A percentile compares a stretch with the other conserved stretches of the same genome.
Conservation (phyloP, 2,113 vertebrate species). For the Prinia subflava region DNA sequence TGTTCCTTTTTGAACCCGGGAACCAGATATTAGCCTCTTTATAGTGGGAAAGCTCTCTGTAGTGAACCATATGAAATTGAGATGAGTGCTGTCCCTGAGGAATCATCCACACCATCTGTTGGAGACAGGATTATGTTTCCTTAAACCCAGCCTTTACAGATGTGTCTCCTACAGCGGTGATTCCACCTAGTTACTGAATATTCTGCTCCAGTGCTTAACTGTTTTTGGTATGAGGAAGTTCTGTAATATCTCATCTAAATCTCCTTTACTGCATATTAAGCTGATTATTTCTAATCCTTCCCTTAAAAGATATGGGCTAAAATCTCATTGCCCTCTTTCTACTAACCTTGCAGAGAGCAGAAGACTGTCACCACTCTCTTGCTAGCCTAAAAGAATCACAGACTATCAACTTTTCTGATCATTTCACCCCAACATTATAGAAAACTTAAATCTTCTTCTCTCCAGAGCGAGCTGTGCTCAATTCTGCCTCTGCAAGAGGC, state of each 20-base stretch:
- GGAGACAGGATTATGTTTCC: background rate
- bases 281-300: constrained; percentile 4
- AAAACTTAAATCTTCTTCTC: background rate
- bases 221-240: background rate
- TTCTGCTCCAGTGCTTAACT: background rate
- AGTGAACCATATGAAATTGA: background rate
- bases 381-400: background rate
- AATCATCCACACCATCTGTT: background rate
- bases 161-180: background rate
- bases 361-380: background rate
- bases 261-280: background rate
- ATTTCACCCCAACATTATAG: background rate
- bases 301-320: background rate
- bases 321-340: background rate
- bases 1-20: background rate
- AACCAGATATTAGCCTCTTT: background rate
- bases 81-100: background rate
- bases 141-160: background rate
- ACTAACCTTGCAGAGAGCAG: background rate
- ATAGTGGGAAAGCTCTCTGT: background rate
- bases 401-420: background rate
- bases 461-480: background rate
- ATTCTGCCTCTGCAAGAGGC: background rate
- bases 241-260: background rate
- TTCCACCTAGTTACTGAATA: background rate